A percentile compares a stretch with the other conserved stretches of the same genome.
Evolutionary conservation across 2,797 vertebrate species (phyloP).

Genomic region (Paguma larvata): DNA sequence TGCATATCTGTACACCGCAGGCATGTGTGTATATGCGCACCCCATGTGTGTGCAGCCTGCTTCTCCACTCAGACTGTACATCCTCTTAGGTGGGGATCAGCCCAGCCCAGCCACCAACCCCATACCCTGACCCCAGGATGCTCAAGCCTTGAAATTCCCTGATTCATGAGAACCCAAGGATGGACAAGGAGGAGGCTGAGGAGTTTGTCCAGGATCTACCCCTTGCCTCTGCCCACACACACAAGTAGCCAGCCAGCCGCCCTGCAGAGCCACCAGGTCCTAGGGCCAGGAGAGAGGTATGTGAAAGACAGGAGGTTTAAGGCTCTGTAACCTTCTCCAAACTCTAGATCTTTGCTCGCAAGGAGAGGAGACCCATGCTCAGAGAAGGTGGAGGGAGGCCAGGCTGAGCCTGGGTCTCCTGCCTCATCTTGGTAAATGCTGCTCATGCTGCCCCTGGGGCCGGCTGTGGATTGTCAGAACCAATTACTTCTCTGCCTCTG

Average conservation of each 20-base stretch:
- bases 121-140: not conserved
- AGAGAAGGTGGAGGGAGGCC: constrained; percentile 62
- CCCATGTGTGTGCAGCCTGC: not conserved
- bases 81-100: not conserved
- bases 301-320: not conserved
- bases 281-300: not conserved
- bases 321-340: constrained; percentile 43
- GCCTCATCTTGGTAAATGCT: constrained; percentile 84
- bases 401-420: constrained; percentile 75
- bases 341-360: constrained; percentile 30
- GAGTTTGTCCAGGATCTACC: not conserved
- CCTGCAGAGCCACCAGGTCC: not conserved
- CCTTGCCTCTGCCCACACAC: not conserved
- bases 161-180: not conserved
- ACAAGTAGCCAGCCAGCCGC: not conserved
- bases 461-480: constrained; percentile 89
- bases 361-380: constrained; percentile 52
- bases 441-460: constrained; percentile 85
- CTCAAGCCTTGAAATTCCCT: not conserved
- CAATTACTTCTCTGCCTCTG: constrained; percentile 88
- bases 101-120: not conserved
- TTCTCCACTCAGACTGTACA: not conserved
- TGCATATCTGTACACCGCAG: not conserved
- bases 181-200: not conserved
- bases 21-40: rapidly evolving